A percentile compares a stretch with the other conserved stretches of the same genome.
phyloP scores from a whole-genome alignment of 1,140 invertebrate species.

The Eubasilissa regina region DNA sequence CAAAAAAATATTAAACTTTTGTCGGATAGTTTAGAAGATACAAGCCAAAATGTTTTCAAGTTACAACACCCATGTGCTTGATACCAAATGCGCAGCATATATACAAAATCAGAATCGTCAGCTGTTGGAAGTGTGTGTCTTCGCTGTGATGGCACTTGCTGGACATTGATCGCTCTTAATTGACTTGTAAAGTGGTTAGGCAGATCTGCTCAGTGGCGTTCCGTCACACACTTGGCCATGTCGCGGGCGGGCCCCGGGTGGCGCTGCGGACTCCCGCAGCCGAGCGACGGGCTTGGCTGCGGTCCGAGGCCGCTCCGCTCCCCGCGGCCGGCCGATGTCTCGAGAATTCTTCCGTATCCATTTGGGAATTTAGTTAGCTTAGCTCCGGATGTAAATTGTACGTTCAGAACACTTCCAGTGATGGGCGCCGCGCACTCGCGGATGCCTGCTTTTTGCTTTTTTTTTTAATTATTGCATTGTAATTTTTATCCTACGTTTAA shows the following conservation, averaged over 20 bases:
- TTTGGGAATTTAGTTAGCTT: constrained; percentile 57
- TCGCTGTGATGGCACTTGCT: constrained; percentile 60
- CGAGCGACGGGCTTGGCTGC: constrained; percentile 27
- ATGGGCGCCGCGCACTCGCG: constrained; percentile 60
- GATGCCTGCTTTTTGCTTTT: constrained; percentile 58
- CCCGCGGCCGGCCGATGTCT: constrained; percentile 48
- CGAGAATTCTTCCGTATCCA: constrained; percentile 51
- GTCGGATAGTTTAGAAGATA: not conserved
- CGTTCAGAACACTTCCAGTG: constrained; percentile 60
- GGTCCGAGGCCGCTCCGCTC: constrained; percentile 50
- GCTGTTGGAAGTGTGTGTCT: constrained; percentile 56
- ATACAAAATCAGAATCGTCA: constrained; percentile 16
- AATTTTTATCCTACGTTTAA: too few relatives aligned
- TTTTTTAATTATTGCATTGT: too few relatives aligned
- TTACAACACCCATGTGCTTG: constrained; percentile 5
- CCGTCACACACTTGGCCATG: constrained; percentile 51
- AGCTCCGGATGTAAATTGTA: constrained; percentile 60
- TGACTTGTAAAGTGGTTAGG: constrained; percentile 51
- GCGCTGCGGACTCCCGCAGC: constrained; percentile 50
- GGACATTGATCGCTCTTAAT: constrained; percentile 59
- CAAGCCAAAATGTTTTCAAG: not conserved
- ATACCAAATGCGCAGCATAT: constrained; percentile 2
- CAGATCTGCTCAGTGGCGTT: constrained; percentile 61
- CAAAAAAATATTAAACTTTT: not conserved
- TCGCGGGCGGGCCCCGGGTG: constrained; percentile 51